These are phyloP conservation scores for Spicauda simplicius DNA, from an alignment of 2,888 invertebrate species.

Conservation along the genomic window DNA sequence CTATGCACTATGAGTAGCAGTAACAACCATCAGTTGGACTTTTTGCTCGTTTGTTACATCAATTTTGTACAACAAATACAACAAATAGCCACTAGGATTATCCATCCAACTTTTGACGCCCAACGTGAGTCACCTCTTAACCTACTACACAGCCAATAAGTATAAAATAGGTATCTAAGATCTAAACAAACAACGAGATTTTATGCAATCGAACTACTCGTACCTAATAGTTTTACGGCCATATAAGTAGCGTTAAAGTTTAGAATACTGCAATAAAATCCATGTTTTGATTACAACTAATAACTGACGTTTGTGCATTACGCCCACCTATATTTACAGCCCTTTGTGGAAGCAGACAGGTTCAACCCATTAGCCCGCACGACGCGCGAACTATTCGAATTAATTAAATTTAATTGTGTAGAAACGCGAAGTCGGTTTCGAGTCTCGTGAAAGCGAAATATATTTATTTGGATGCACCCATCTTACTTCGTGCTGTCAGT, in stretches of 20 bases:
- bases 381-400: constrained; percentile 80
- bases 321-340: constrained; percentile 62
- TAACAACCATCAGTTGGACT: too few relatives aligned
- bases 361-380: constrained; percentile 73
- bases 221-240: too few relatives aligned
- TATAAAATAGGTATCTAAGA: too few relatives aligned
- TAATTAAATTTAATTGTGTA: constrained; percentile 83
- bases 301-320: constrained; percentile 37
- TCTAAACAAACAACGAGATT: too few relatives aligned
- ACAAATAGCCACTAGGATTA: too few relatives aligned
- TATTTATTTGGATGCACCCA: constrained; percentile 45
- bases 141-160: too few relatives aligned
- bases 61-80: too few relatives aligned
- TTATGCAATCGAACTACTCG: too few relatives aligned
- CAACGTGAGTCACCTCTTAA: too few relatives aligned
- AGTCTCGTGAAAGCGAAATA: constrained; percentile 61
- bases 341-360: constrained; percentile 69
- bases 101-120: too few relatives aligned
- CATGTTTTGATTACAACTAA: constrained; percentile 17
- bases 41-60: too few relatives aligned
- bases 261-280: constrained; percentile 7
- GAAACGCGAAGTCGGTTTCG: constrained; percentile 60
- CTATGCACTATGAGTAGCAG: too few relatives aligned
- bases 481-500: constrained; percentile 13
- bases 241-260: background rate